Conservation (phyloP, 2,888 invertebrate species). For the Atrina japonica region DNA sequence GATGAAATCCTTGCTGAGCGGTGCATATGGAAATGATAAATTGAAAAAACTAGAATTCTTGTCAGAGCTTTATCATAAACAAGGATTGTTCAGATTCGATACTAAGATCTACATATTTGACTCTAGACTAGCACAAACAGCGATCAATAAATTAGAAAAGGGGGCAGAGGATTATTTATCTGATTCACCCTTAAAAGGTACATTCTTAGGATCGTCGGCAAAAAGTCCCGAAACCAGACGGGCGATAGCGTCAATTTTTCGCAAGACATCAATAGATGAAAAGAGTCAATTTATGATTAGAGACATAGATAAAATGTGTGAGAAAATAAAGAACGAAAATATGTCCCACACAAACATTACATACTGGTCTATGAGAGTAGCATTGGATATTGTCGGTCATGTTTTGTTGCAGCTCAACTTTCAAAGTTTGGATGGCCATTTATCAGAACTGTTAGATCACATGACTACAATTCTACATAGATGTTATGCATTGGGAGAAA, state of each 20-base stretch:
- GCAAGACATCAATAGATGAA: slow-evolving; percentile 59
- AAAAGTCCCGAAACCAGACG: slow-evolving; percentile 62
- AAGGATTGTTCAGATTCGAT: slow-evolving; percentile 56
- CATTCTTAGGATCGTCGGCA: slow-evolving; percentile 59
- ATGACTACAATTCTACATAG: slow-evolving; percentile 62
- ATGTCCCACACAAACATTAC: slow-evolving; percentile 52
- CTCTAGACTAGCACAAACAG: slow-evolving; percentile 56
- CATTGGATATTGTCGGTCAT: slow-evolving; percentile 64
- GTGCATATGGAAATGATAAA: slow-evolving; percentile 46
- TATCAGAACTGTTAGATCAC: slow-evolving; percentile 50
- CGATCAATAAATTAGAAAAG: slow-evolving; percentile 62
- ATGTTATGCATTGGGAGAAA: slow-evolving; percentile 59
- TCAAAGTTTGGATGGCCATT: slow-evolving; percentile 56
- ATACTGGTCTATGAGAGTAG: slow-evolving; percentile 54
- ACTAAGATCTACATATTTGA: slow-evolving; percentile 62
- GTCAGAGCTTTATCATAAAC: slow-evolving; percentile 52
- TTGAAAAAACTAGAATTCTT: slow-evolving; percentile 58
- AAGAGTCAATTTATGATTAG: slow-evolving; percentile 49
- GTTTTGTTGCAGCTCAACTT: slow-evolving; percentile 62
- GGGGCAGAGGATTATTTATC: slow-evolving; percentile 60
- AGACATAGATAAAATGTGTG: slow-evolving; percentile 58
- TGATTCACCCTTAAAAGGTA: slow-evolving; percentile 62
- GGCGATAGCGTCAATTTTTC: slow-evolving; percentile 59
- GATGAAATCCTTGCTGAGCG: slow-evolving; percentile 40
- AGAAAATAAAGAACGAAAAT: slow-evolving; percentile 44